These are phyloP conservation scores for Centruroides vittatus DNA, from an alignment of 1,140 invertebrate genomes.

Conservation along the genomic window DNA sequence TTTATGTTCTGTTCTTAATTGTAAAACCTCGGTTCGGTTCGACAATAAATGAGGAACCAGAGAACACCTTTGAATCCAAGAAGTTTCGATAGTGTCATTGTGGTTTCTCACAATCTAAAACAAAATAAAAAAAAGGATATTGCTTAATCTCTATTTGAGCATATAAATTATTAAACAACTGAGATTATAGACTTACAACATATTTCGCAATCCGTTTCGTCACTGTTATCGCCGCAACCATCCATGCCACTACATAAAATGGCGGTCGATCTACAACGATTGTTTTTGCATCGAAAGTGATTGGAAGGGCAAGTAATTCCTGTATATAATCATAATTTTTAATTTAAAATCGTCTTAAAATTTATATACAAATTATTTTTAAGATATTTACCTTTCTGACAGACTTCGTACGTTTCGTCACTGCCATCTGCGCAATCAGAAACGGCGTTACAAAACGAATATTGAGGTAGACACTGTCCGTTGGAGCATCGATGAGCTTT, in stretches of 20 bases:
- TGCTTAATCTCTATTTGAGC: too few relatives aligned
- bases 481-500: slow-evolving; percentile 56
- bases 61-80: too few relatives aligned
- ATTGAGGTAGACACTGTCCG: slow-evolving; percentile 70
- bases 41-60: too few relatives aligned
- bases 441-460: slow-evolving; percentile 79
- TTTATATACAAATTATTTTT: not conserved
- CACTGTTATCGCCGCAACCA: slow-evolving; percentile 76
- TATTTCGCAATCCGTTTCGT: slow-evolving; percentile 64
- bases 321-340: not conserved
- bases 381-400: slow-evolving; percentile 27
- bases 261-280: slow-evolving; percentile 67
- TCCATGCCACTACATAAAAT: slow-evolving; percentile 72
- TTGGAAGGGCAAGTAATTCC: slow-evolving; percentile 23
- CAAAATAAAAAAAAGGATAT: too few relatives aligned
- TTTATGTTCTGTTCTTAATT: too few relatives aligned
- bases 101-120: too few relatives aligned
- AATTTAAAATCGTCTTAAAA: not conserved
- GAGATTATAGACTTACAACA: slow-evolving; percentile 53
- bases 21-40: too few relatives aligned
- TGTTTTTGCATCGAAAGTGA: slow-evolving; percentile 67
- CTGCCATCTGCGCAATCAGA: slow-evolving; percentile 67
- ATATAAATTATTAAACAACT: too few relatives aligned
- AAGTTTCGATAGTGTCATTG: too few relatives aligned
- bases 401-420: slow-evolving; percentile 62